Base-by-base conservation (phyloP, 2,797 vertebrate genomes). In the Melanotaenia nigrans region DNA sequence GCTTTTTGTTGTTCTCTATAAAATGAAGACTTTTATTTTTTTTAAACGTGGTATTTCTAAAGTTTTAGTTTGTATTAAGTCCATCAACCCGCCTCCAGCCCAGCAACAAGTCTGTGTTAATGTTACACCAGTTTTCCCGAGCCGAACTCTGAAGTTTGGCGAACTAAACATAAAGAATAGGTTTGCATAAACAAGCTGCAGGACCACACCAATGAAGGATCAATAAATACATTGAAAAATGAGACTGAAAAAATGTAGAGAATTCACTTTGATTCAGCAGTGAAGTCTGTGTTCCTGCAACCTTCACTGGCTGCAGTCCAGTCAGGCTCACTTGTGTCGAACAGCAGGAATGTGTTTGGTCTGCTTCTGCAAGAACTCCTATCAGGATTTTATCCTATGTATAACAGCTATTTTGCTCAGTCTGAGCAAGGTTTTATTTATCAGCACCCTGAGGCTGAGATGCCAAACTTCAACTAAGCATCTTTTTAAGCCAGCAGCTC, bases 381-480 rank as follows among this genome's bases (percentile, higher is more conserved):
- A n/a, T 68, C 45, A 64, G 83, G 65, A 79, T 68, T 78, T 54
- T 61, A 62, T 61, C 56, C 38, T 38, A 53, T 78, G 73, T 74
- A 70, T 80, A 73, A 77, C 75, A 56, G 68, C 65, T 68, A 45
- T 80, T 85, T 78, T 85, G 87, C 75, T 89, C 79, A 71, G 68
- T 61, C 75, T 71, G 71, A 62, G 56, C 66, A 76, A 25, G 16
- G 60, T 81, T 45, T 85, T 77, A 88, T 84, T 83, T 73, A 75
- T 85, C 86, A 78, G 74, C 69, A 77, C 70, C 86, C 77, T 0
- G 30, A 76, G 78, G 80, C 78, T 84, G 67, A 84, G 77, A 82
- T 74, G 66, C 79, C 71, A 77, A 83, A 78, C 78, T 85, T 84
- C 73, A 73, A 81, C 84, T 78, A 71, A 84, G 82, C 78, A 84